Evolutionary conservation across 2,113 vertebrate species (phyloP), one percentile per base, ranked within the genome.

Genomic region (Hypanus sabinus): DNA sequence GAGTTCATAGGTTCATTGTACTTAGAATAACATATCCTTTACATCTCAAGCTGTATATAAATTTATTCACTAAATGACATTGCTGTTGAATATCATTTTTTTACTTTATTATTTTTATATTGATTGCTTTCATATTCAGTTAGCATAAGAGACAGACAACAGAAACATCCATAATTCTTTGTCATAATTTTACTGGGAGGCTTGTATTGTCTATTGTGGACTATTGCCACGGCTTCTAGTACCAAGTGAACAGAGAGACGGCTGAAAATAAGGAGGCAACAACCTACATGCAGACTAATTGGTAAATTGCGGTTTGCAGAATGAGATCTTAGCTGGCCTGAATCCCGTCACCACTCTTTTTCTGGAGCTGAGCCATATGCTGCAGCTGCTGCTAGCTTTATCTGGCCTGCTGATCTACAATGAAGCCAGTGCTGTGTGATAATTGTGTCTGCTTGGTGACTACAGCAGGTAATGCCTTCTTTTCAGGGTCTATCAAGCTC

Each of bases 351-450:
- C 96, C 97, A 97, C 95, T 95, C 97, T 96, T 97, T 96, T 96
- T 96, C 97, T 98, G 98, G 98, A 98, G 96, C 96, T 62, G 73
- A 94, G 98, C 98, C 98, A 99, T 99, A 98, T 98, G 98, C 97
- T 98, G 97, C 98, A 98, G 97, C 98, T 98, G 98, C 97, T 97
- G 97, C 97, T 97, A 92, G 94, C 97, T 96, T 94, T 97, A 95
- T 94, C 97, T 98, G 97, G 97, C 97, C 97, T 97, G 98, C 97
- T 98, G 97, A 98, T 96, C 97, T 97, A 98, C 98, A 98, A 97
- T 97, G 98, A 98, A 98, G 97, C 96, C 97, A 97, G 97, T 96
- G 96, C 96, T 97, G 97, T 94, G 94, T 97, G 97, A 97, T 98
- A 97, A 99, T 97, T 97, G 97, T 96, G 97, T 97, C 97, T 98